Percentiles rank a stretch among this genome's conserved stretches.
Conservation (phyloP, 2,888 invertebrate species). For the Oithona nana region DNA sequence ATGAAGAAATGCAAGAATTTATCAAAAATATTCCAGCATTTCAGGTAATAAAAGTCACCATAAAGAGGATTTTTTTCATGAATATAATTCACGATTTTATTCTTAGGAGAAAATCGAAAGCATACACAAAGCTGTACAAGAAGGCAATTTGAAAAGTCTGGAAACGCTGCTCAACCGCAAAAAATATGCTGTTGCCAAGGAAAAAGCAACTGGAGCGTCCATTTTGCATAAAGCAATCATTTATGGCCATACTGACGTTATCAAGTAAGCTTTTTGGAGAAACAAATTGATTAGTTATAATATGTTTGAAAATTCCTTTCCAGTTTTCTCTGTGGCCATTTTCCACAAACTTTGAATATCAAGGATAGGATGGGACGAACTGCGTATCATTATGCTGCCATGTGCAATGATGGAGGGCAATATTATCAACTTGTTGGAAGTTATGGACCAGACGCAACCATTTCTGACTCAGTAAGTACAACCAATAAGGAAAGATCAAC, state of each 20-base stretch:
- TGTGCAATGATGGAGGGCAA: constrained; percentile 51
- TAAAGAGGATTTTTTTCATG: too few species aligned
- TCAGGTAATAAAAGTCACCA: constrained; percentile 49
- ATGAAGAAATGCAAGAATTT: constrained; percentile 60
- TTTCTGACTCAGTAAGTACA: constrained; percentile 27
- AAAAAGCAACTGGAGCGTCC: constrained; percentile 43
- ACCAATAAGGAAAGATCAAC: too few species aligned
- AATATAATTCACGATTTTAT: not conserved
- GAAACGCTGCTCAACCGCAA: constrained; percentile 32
- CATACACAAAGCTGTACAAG: constrained; percentile 24
- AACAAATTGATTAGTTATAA: not conserved
- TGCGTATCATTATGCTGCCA: constrained; percentile 32
- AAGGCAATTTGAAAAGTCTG: constrained; percentile 26
- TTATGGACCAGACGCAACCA: constrained; percentile 62
- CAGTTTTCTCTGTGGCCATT: constrained; percentile 46
- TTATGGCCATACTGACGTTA: constrained; percentile 48
- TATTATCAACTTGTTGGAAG: constrained; percentile 66
- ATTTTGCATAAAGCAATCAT: constrained; percentile 61
- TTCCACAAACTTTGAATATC: constrained; percentile 66
- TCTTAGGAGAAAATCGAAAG: constrained; percentile 23
- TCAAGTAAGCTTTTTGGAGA: constrained; percentile 32
- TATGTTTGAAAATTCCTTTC: constrained; percentile 10
- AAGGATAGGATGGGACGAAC: constrained; percentile 27
- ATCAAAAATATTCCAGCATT: constrained; percentile 73
- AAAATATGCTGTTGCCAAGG: constrained; percentile 41